Conservation (phyloP, 2,888 invertebrate species). For the Euspilapteryx auroguttella region DNA sequence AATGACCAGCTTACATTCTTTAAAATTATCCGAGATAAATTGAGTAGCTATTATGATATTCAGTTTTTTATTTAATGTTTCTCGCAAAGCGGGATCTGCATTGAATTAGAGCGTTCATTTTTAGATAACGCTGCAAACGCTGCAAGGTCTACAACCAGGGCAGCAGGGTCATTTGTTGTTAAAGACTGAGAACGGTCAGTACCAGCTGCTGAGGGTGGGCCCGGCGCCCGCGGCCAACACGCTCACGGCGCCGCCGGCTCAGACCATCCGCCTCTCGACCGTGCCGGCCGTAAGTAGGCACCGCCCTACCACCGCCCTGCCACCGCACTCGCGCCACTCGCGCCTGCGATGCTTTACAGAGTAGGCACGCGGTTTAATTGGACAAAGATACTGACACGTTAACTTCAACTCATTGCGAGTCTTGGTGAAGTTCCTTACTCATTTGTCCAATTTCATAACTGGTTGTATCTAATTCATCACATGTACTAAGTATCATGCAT, state of each 20-base stretch:
- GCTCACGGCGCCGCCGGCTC: conserved; percentile 64
- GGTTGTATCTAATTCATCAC: conserved; percentile 1
- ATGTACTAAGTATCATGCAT: conserved; percentile 25
- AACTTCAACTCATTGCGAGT: no score
- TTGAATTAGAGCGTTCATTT: conserved; percentile 48
- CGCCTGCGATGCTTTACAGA: no score
- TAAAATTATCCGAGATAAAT: no score
- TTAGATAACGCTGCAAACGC: conserved; percentile 86
- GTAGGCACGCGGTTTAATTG: no score
- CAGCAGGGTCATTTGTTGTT: conserved; percentile 88
- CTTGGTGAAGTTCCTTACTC: no score
- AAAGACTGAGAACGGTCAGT: conserved; percentile 96
- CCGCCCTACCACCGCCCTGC: conserved; percentile 18
- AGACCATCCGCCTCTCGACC: conserved; percentile 83
- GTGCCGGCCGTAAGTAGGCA: conserved; percentile 86
- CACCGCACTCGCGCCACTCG: conserved; percentile 13
- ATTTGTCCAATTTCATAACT: conserved; percentile 22
- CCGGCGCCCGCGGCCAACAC: conserved; percentile 68
- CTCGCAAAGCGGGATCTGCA: conserved; percentile 11
- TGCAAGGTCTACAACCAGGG: conserved; percentile 84
- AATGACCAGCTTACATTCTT: conserved; percentile 34
- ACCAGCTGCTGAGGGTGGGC: conserved; percentile 88
- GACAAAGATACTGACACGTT: conserved; percentile 13
- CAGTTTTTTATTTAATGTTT: background rate
- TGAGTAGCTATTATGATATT: no score